Evolutionary conservation across 2,888 invertebrate species (phyloP).

Genomic region (Phytoseiulus persimilis): DNA sequence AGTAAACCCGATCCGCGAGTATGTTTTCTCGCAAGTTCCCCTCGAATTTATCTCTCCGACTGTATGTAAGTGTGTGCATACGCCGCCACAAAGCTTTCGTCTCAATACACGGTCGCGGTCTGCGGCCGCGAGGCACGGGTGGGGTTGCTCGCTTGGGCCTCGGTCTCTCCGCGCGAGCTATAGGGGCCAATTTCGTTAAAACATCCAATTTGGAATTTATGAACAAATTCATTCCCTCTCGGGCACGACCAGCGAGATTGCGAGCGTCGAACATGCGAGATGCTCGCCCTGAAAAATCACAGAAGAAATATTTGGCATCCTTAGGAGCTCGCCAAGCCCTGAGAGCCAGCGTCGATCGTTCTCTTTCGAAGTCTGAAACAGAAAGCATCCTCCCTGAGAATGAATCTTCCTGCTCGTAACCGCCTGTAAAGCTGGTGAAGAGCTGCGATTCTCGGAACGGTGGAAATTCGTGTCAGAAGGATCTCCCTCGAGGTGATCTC

Average conservation of each 20-base stretch:
- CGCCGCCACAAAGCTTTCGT: neutral
- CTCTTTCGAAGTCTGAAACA: too few species aligned
- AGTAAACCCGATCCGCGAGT: neutral
- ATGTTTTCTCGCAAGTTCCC: neutral
- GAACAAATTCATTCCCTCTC: conserved; percentile 7
- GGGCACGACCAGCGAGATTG: neutral
- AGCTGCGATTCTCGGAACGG: too few species aligned
- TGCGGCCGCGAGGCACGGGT: neutral
- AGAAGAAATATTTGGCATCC: neutral
- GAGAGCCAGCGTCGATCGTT: too few species aligned
- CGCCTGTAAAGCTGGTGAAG: too few species aligned
- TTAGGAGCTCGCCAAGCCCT: too few species aligned
- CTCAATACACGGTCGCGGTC: neutral
- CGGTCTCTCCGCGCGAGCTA: neutral
- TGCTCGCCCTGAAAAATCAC: neutral
- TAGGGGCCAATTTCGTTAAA: conserved; percentile 33
- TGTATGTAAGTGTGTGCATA: neutral
- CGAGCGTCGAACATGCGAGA: neutral
- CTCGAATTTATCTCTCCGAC: neutral
- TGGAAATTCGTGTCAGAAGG: too few species aligned
- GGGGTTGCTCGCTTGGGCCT: neutral
- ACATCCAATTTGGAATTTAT: conserved; percentile 38
- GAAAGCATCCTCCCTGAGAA: too few species aligned
- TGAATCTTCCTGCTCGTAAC: too few species aligned
- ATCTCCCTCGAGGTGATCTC: too few species aligned